A percentile compares a stretch with the other conserved stretches of the same genome.
Evolutionary conservation across 2,888 invertebrate species (phyloP).

Genomic region (Stenodema calcarata): DNA sequence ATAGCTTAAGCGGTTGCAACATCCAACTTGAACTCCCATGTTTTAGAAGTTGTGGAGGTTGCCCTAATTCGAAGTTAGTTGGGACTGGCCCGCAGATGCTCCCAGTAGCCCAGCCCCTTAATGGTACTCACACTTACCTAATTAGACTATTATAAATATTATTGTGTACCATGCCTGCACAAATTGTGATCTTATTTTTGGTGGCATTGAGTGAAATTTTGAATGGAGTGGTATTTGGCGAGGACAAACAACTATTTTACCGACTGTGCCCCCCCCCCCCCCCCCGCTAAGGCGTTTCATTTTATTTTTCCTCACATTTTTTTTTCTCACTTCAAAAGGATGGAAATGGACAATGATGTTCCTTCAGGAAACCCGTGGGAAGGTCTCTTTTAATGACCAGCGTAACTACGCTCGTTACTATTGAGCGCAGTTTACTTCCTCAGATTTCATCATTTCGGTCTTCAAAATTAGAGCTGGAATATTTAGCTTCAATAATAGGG

Average conservation of each 20-base stretch:
- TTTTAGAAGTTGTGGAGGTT: no score
- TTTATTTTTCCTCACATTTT: background rate
- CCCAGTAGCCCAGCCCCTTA: no score
- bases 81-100: no score
- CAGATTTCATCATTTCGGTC: constrained; percentile 25
- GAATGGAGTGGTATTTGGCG: background rate
- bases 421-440: constrained; percentile 25
- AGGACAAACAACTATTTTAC: background rate
- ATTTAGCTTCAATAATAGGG: background rate
- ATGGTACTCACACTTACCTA: no score
- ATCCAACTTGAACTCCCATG: no score
- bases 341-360: constrained; percentile 15
- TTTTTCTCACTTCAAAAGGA: background rate
- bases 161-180: no score
- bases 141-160: no score
- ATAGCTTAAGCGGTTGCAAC: no score
- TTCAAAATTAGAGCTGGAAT: background rate
- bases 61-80: no score
- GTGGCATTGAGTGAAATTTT: background rate
- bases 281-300: background rate
- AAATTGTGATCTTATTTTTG: no score
- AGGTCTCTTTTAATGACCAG: constrained; percentile 21
- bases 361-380: constrained; percentile 21
- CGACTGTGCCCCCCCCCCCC: no score
- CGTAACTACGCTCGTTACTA: constrained; percentile 17